Base-by-base conservation (phyloP, 2,113 vertebrate genomes). In the Hipposideros armiger region DNA sequence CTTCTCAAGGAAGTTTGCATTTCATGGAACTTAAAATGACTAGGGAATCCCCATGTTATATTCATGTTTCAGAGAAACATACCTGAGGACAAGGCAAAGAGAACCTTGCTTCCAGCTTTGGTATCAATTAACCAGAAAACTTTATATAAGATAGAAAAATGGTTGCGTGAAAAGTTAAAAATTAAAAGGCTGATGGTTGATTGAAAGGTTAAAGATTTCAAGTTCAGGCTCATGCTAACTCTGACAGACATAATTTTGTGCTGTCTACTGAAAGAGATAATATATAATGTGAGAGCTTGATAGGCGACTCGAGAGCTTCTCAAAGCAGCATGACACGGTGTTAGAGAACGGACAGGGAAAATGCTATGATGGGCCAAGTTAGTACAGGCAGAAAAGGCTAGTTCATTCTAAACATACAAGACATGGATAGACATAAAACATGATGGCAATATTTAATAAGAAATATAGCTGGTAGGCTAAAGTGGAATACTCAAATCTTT, bases 281-380 rank as follows among this genome's bases (percentile, higher is more conserved):
- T 10, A 54, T 26, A 16, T 45, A 42, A 88, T n/a, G 28, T 45
- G 7, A 66, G 19, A 64, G 11, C 54, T 24, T 88, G 19, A 36
- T 2, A 11, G 47, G 40, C 60, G 54, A 17, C 50, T 30, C 73
- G 24, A 19, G 32, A 67, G 7, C 17, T n/a, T 30, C 26, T 42
- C 45, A 19, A 4, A 8, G 3, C 6, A 40, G 47, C 3, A 7
- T 32, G 2, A 4, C n/a, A 64, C 17, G 3, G 4, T 16, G 4
- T 24, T 36, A 36, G 28, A 19, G 10, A 20, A 11, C 72, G 20
- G 20, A 7, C 0, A 5, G 32, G 10, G 28, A 64, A 80, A 52
- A 50, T 6, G 9, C 5, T 8, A 2, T 28, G 22, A 40, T 30
- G 60, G 54, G 56, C 5, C 42, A 73, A 11, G 19, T 16, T 8